Percentiles rank a stretch among this genome's conserved stretches.
These are phyloP conservation scores for Caenorhabditis sulstoni DNA, from an alignment of 2,888 invertebrate species.

Conservation along the genomic window DNA sequence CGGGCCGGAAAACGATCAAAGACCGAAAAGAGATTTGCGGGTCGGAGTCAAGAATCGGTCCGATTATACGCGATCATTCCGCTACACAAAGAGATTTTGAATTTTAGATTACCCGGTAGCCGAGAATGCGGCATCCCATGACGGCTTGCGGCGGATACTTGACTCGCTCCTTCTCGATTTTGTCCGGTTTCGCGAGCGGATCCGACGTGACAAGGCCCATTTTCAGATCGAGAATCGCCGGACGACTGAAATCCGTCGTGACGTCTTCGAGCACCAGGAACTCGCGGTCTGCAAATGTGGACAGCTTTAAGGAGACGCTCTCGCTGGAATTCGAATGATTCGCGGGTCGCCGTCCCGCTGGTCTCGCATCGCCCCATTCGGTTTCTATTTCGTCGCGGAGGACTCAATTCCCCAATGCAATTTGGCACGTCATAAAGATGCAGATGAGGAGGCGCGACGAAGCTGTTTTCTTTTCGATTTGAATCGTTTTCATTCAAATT, in stretches of 20 bases:
- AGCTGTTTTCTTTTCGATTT: constrained; percentile 39
- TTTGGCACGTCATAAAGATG: constrained; percentile 58
- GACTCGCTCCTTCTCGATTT: constrained; percentile 67
- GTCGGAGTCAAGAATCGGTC: constrained; percentile 43
- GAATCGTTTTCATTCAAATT: constrained; percentile 16
- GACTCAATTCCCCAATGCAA: constrained; percentile 53
- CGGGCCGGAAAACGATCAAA: constrained; percentile 7
- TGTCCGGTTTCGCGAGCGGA: constrained; percentile 73
- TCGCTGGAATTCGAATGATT: too few relatives aligned
- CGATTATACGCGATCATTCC: constrained; percentile 45
- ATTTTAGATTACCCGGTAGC: constrained; percentile 73
- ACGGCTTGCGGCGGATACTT: constrained; percentile 75
- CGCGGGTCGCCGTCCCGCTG: background rate
- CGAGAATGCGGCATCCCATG: constrained; percentile 77
- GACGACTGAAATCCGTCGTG: constrained; percentile 61
- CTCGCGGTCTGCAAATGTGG: constrained; percentile 66
- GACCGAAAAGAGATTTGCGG: constrained; percentile 19
- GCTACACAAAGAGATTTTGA: constrained; percentile 50
- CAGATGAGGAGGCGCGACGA: constrained; percentile 25
- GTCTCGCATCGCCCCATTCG: constrained; percentile 3
- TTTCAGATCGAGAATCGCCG: constrained; percentile 71
- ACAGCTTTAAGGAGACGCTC: background rate
- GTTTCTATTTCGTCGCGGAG: background rate
- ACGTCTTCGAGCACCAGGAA: constrained; percentile 76
- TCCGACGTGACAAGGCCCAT: constrained; percentile 78